Evolutionary conservation across 2,888 invertebrate genomes (phyloP), one percentile per base, ranked within the genome.

Genomic region (Micropterix aruncella): DNA sequence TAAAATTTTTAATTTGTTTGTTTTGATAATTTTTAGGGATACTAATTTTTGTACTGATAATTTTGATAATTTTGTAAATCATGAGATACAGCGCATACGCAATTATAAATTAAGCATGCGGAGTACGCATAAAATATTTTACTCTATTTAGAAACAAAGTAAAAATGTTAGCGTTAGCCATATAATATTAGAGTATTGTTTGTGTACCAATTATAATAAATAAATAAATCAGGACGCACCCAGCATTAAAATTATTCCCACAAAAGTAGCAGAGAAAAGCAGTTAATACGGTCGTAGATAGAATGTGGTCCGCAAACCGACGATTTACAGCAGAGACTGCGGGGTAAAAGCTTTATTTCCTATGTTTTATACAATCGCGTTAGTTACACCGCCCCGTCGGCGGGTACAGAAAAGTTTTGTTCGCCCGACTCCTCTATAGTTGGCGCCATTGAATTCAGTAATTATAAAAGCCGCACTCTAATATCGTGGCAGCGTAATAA

Each of bases 321-420:
- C 40, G 44, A 49, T 48, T 49, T 46, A 48, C 44, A n/a, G 46
- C 46, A 7, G n/a, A 18, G 43, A 15, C 46, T 44, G 38, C 46
- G 49, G 46, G 46, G 39, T 49, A 49, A 49, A 44, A 49, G 49
- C 49, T 49, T 48, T 46, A 49, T 47, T 48, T 46, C 46, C 47
- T 46, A 48, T 47, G 48, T 46, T 47, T 46, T 47, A 44, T 46
- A 40, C 27, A 27, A 27, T 27, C 27, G 12, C 27, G 7, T 27
- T 27, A 16, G 16, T 9, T 14, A 40, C n/a, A 17, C 16, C 16
- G 15, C 17, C 5, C 5, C 9, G 9, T 5, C 5, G 17, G 4
- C 4, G 12, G 9, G 40, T 45, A 19, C 38, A 40, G 44, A 38
- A 19, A 16, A 27, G 9, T 19, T 38, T 44, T 44, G 14, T 44